Conservation (phyloP, 2,113 vertebrate species). For the Eurystomus gularis region DNA sequence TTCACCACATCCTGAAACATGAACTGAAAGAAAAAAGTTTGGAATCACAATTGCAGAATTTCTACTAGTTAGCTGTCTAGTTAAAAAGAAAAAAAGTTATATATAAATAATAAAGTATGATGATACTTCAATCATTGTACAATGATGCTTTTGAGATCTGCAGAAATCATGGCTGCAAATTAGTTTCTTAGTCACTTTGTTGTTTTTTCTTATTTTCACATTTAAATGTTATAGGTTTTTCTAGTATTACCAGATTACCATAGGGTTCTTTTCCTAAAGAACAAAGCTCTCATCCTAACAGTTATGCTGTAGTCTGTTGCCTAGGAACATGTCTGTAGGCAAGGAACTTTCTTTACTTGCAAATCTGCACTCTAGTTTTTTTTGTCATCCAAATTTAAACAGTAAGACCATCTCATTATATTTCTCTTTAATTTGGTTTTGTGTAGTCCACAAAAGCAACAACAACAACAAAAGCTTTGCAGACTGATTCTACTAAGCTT, state of each 20-base stretch:
- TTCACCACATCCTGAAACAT: too few species aligned
- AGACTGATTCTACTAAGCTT: not conserved
- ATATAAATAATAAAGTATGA: not conserved
- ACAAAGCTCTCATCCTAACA: not conserved
- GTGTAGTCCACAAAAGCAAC: not conserved
- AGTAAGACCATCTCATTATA: not conserved
- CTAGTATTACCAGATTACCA: not conserved
- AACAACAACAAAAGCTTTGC: not conserved
- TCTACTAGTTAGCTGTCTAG: not conserved
- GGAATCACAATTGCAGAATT: not conserved
- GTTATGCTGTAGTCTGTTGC: not conserved
- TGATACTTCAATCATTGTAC: not conserved
- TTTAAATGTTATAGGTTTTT: not conserved
- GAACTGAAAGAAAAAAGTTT: not conserved
- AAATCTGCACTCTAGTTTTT: accelerated
- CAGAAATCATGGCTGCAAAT: not conserved
- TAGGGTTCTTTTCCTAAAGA: not conserved
- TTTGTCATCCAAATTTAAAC: not conserved
- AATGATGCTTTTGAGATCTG: not conserved
- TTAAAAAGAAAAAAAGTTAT: not conserved
- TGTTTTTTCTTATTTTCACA: not conserved
- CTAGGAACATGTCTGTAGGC: not conserved
- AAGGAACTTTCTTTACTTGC: not conserved
- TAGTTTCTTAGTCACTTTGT: not conserved
- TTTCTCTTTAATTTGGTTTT: not conserved